A percentile compares a stretch with the other conserved stretches of the same genome.
phyloP scores from a whole-genome alignment of 37 sponge, comb jelly and placozoan species.

The Spongia lamella region DNA sequence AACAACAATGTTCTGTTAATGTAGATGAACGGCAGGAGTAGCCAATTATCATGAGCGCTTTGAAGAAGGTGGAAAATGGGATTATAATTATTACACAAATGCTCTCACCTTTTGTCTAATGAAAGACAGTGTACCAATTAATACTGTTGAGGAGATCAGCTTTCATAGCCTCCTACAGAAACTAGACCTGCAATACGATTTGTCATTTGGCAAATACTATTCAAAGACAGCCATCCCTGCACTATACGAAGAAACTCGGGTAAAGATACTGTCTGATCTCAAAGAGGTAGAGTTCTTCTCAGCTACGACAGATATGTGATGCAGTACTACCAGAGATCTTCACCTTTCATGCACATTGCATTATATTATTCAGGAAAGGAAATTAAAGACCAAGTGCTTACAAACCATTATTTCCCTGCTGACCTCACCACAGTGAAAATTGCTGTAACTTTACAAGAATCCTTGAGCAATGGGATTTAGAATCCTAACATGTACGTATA shows the following conservation, averaged over 20 bases:
- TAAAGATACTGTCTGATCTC: neutral
- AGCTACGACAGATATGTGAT: conserved; percentile 25
- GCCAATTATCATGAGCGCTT: neutral
- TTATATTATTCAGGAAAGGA: conserved; percentile 20
- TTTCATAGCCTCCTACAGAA: conserved; percentile 3
- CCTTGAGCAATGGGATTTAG: conserved; percentile 16
- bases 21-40: neutral
- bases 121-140: conserved; percentile 12
- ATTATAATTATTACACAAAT: conserved; percentile 21
- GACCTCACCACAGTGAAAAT: conserved; percentile 19
- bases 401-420: conserved; percentile 18
- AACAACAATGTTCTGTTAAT: neutral
- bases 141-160: conserved; percentile 10
- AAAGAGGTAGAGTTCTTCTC: conserved; percentile 12
- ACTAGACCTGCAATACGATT: conserved; percentile 4
- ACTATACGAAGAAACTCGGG: conserved; percentile 1
- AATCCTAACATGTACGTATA: neutral
- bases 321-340: conserved; percentile 12
- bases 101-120: conserved; percentile 8
- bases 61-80: neutral
- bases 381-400: conserved; percentile 5
- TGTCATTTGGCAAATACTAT: conserved; percentile 15
- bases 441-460: conserved; percentile 12
- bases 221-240: conserved; percentile 8
- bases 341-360: conserved; percentile 31